phyloP scores from a whole-genome alignment of 2,797 vertebrate species.

The Poeciliopsis turneri region DNA sequence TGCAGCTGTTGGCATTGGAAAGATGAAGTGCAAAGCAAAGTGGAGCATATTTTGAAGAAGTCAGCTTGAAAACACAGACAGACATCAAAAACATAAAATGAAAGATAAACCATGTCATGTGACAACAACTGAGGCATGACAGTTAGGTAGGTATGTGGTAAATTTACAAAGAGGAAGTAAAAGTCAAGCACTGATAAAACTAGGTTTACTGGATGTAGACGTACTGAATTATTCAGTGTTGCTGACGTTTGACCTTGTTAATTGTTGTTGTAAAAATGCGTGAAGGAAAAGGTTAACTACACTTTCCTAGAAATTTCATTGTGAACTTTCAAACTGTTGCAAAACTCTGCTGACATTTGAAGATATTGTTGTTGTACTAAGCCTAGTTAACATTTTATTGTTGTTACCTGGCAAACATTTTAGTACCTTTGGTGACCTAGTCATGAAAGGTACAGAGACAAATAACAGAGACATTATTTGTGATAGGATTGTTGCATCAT shows the following conservation, averaged over 20 bases:
- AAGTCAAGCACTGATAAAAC: not conserved
- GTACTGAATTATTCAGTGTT: not conserved
- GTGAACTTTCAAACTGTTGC: not conserved
- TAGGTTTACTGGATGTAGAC: not conserved
- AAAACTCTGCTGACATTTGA: not conserved
- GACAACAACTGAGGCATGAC: not conserved
- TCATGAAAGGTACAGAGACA: not conserved
- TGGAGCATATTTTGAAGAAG: not conserved
- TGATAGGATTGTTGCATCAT: not conserved
- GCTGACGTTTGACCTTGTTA: not conserved
- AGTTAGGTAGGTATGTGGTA: not conserved
- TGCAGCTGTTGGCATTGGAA: slow-evolving; percentile 1
- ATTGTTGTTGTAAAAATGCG: not conserved
- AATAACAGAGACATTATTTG: not conserved
- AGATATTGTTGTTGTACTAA: not conserved
- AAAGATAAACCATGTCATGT: not conserved
- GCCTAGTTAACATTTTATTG: not conserved
- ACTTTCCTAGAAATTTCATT: not conserved
- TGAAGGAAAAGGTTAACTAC: not conserved
- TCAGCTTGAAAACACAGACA: not conserved
- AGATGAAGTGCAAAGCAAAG: not conserved
- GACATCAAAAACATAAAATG: not conserved
- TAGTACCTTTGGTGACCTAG: not conserved
- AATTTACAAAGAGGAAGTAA: slow-evolving; percentile 41
- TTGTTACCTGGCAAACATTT: not conserved